phyloP scores from a whole-genome alignment of 2,888 invertebrate genomes.

The Plebejus argus region DNA sequence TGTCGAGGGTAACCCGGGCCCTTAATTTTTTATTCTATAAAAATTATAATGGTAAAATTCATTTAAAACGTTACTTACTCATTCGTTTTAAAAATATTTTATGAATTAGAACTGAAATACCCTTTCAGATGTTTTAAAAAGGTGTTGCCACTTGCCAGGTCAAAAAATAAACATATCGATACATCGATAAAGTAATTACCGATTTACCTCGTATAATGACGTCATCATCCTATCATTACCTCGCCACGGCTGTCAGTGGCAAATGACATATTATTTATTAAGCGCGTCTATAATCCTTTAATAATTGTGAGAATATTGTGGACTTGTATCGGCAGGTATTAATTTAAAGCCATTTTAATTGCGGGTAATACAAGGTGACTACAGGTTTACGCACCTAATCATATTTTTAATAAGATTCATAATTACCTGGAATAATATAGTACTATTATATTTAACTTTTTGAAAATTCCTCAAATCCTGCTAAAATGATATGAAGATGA shows the following conservation, averaged over 20 bases:
- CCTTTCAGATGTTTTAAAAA: not conserved
- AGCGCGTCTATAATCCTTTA: conserved; percentile 24
- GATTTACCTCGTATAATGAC: conserved; percentile 4
- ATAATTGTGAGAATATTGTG: conserved; percentile 23
- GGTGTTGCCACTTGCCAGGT: not conserved
- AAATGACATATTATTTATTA: conserved; percentile 29
- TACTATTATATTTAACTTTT: not conserved
- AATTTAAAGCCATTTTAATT: conserved; percentile 13
- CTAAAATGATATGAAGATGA: not conserved
- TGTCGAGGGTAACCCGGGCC: too few species aligned
- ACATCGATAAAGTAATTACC: conserved; percentile 18
- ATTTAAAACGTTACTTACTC: too few species aligned
- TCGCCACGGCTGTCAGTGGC: conserved; percentile 16
- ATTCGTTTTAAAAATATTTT: too few species aligned
- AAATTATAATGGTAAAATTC: too few species aligned
- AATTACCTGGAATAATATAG: not conserved
- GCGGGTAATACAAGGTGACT: not conserved
- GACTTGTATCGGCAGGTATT: not conserved
- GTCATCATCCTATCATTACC: conserved; percentile 23
- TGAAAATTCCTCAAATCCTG: not conserved
- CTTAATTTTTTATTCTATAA: too few species aligned
- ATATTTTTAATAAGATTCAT: not conserved
- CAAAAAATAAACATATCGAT: not conserved
- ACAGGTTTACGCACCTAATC: not conserved
- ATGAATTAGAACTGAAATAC: not conserved